Evolutionary conservation across 2,888 invertebrate species (phyloP).

Genomic region (Ophion costatus): DNA sequence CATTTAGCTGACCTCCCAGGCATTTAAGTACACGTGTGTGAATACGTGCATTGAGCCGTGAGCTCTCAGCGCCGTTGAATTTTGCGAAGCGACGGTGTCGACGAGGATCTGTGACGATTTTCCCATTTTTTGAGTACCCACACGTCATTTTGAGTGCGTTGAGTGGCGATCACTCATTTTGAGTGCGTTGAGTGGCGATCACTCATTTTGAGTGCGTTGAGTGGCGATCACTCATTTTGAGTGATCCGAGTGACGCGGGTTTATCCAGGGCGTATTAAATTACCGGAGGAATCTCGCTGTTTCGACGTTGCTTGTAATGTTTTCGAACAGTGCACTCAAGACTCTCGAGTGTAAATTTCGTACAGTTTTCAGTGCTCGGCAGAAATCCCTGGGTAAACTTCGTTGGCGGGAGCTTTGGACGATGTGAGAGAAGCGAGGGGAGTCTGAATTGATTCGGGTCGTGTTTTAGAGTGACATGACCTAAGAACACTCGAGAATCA

Average conservation of each 20-base stretch:
- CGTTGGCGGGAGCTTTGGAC: background rate
- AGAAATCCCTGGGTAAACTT: background rate
- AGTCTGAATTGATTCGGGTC: background rate
- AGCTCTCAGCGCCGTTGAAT: background rate
- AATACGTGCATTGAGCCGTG: background rate
- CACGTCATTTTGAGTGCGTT: slow-evolving; percentile 11
- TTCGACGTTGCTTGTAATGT: background rate
- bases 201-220: slow-evolving; percentile 18
- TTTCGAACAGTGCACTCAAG: background rate
- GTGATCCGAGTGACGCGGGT: background rate
- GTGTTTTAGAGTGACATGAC: background rate
- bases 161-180: slow-evolving; percentile 10
- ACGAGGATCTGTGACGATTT: background rate
- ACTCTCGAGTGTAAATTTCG: slow-evolving; percentile 6
- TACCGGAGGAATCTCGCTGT: background rate
- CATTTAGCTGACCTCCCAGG: background rate
- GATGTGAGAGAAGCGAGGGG: background rate
- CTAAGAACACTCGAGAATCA: slow-evolving; percentile 13
- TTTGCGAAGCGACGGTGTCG: background rate
- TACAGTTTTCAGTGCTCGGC: background rate
- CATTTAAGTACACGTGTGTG: background rate
- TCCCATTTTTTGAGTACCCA: background rate
- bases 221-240: slow-evolving; percentile 5
- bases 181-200: background rate
- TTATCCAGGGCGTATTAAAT: background rate